Base-by-base conservation (phyloP, 2,888 invertebrate species). In the Lepetodrilus schrolli region DNA sequence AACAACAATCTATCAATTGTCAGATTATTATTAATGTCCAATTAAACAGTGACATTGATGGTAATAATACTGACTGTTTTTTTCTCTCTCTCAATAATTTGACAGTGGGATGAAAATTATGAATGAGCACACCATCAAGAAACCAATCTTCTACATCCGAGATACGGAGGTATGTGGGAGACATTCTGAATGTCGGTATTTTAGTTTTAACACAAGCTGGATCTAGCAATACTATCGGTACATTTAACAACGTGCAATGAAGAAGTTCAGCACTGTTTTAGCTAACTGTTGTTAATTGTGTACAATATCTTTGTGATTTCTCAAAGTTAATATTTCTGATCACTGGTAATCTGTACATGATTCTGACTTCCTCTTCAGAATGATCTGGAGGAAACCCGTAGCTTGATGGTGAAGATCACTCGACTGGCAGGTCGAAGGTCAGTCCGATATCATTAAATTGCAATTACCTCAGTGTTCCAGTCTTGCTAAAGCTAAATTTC, bases 31-130 rank as follows among this genome's bases (percentile, higher is more conserved):
- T n/a, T n/a, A n/a, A n/a, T n/a, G n/a, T n/a, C n/a, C n/a, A n/a
- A n/a, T n/a, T n/a, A n/a, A n/a, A n/a, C n/a, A 58, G n/a, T 58
- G 20, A 20, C 8, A 7, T 23, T 23, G 5, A 38, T 38, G 13
- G 13, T 38, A 49, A 23, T 8, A 38, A 20, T 30, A 43, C 20
- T 17, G 4, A 30, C 2, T 70, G 4, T 71, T 48, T 26, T 4
- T 36, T 51, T 17, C 34, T 36, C 7, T 73, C 10, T n/a, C n/a
- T n/a, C n/a, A n/a, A n/a, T n/a, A n/a, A n/a, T 68, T 58, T 76
- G 79, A 38, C 78, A 90, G 89, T 88, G 89, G 91, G 90, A 90
- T 93, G 88, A 91, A 91, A 88, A 84, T 93, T 85, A 83, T 93
- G 87, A 91, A 91, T 83, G 89, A 91, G 84, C 83, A 92, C 91